phyloP scores from a whole-genome alignment of 2,888 invertebrate genomes.

The Cheilosia vulpina region DNA sequence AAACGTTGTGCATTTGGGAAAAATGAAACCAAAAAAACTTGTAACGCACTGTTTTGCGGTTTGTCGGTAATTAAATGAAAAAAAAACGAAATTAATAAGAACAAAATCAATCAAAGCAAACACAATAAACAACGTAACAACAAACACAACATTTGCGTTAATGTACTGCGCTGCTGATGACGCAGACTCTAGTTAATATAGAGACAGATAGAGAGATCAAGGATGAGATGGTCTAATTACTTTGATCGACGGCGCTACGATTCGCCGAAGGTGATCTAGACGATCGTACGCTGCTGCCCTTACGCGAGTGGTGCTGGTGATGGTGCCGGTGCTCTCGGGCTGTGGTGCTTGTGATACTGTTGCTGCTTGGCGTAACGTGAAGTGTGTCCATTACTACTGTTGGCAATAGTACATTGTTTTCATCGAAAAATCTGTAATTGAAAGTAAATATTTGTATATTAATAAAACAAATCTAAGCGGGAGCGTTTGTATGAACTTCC shows the following conservation, averaged over 20 bases:
- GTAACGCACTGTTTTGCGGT: background rate
- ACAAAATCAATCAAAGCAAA: slow-evolving; percentile 37
- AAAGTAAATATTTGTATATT: slow-evolving; percentile 7
- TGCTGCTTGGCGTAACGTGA: slow-evolving; percentile 77
- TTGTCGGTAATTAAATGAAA: background rate
- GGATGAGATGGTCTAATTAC: slow-evolving; percentile 78
- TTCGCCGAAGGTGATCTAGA: slow-evolving; percentile 82
- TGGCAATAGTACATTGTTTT: slow-evolving; percentile 56
- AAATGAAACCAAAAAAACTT: slow-evolving; percentile 3
- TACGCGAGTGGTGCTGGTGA: slow-evolving; percentile 76
- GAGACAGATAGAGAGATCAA: slow-evolving; percentile 38
- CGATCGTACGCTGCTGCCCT: slow-evolving; percentile 77
- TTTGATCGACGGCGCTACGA: slow-evolving; percentile 80
- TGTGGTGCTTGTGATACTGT: slow-evolving; percentile 75
- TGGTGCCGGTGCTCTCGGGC: slow-evolving; percentile 70
- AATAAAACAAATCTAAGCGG: slow-evolving; percentile 11
- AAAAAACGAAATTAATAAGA: background rate
- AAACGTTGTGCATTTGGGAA: slow-evolving; percentile 53
- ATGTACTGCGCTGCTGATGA: slow-evolving; percentile 31
- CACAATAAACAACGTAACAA: slow-evolving; percentile 22
- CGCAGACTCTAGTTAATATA: slow-evolving; percentile 6
- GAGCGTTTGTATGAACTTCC: slow-evolving; percentile 10
- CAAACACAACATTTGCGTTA: slow-evolving; percentile 49
- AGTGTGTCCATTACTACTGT: slow-evolving; percentile 77
- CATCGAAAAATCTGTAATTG: slow-evolving; percentile 62